Evolutionary conservation across 2,797 vertebrate genomes (phyloP).

Genomic region (Huso huso): DNA sequence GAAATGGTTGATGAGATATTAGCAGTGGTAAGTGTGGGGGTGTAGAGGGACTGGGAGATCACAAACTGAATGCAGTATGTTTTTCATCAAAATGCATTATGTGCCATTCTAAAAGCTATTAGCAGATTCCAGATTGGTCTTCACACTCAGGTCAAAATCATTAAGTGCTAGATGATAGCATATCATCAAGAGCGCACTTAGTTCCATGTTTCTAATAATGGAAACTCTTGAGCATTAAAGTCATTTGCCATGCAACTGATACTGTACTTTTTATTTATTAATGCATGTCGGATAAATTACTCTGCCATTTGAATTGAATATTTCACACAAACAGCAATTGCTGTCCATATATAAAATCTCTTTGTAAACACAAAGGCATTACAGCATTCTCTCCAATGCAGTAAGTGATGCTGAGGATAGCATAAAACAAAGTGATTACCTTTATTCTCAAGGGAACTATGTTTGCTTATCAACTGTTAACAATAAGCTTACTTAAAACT

Average conservation of each 20-base stretch:
- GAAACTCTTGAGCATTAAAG: neutral
- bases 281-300: conserved; percentile 6
- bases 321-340: conserved; percentile 1
- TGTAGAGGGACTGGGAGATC: no score
- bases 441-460: no score
- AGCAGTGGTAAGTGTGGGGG: no score
- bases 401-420: no score
- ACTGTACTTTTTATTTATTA: conserved; percentile 6
- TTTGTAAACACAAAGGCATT: neutral
- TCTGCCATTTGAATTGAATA: neutral
- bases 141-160: conserved; percentile 10
- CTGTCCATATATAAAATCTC: neutral
- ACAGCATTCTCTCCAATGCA: no score
- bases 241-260: conserved; percentile 4
- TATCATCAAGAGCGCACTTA: neutral
- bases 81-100: conserved; percentile 4
- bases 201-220: conserved; percentile 7
- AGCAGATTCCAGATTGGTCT: conserved; percentile 7
- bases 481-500: no score
- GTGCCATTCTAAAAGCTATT: conserved; percentile 9
- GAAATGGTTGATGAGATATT: no score
- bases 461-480: no score
- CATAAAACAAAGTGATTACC: no score
- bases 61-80: no score
- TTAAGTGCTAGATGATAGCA: conserved; percentile 9